These are phyloP conservation scores for Philaethria dido DNA, from an alignment of 2,888 invertebrate genomes.

Conservation along the genomic window DNA sequence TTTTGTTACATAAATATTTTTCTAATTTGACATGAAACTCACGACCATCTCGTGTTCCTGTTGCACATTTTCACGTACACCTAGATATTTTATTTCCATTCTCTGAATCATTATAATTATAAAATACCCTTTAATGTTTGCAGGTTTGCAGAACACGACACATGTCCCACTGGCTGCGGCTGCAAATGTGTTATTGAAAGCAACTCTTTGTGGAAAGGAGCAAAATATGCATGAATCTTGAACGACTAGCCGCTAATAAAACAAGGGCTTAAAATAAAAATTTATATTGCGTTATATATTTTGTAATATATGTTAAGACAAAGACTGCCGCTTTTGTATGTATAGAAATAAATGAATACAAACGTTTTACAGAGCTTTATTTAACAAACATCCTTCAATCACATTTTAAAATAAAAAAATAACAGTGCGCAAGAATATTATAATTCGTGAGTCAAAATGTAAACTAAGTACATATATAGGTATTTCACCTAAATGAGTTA, in stretches of 20 bases:
- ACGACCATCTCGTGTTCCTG: too few relatives aligned
- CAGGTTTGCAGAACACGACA: conserved; percentile 85
- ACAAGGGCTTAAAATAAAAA: conserved; percentile 27
- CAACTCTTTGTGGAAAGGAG: conserved; percentile 69
- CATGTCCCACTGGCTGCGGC: conserved; percentile 96
- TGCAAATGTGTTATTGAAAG: conserved; percentile 92
- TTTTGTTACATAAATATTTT: too few relatives aligned
- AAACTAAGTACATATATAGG: conserved; percentile 21
- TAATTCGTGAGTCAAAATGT: conserved; percentile 54
- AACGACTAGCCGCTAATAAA: conserved; percentile 22
- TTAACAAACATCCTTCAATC: conserved; percentile 70
- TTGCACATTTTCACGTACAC: too few relatives aligned
- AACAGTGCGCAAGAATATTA: conserved; percentile 68
- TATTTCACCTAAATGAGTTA: conserved; percentile 47
- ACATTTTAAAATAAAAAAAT: conserved; percentile 59
- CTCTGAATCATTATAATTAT: neutral
- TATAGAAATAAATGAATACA: conserved; percentile 54
- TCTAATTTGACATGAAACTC: too few relatives aligned
- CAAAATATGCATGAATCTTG: conserved; percentile 63
- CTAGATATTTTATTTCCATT: too few relatives aligned
- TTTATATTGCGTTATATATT: conserved; percentile 14
- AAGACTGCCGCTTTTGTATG: conserved; percentile 64
- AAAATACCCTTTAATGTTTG: neutral
- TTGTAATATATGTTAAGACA: conserved; percentile 33
- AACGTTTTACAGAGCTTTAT: conserved; percentile 66